Evolutionary conservation across 2,797 vertebrate genomes (phyloP), one percentile per base, ranked within the genome.

Genomic region (Cyclopterus lumpus): DNA sequence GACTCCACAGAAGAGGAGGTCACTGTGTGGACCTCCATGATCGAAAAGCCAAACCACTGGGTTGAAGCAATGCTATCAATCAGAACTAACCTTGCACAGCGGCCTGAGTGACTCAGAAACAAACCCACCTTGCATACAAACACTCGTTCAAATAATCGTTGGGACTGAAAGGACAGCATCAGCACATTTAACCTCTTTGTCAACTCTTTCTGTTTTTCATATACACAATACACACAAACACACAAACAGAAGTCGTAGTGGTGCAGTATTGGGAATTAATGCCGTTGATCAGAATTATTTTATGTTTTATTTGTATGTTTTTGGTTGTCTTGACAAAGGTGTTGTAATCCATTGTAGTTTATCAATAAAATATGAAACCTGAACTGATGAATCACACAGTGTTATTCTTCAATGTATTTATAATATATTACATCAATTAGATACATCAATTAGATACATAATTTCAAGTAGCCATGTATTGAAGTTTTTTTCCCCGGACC

Each of bases 1-100:
- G 97, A 99, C 87, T 99, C 98, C 9, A 97, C 96, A 0, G 92
- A 93, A 0, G 96, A 98, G 67, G 98, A 99, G 82, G 91, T 92
- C 3, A 74, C 71, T 0, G 92, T 96, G 26, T 99, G 97, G 98
- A 92, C 73, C 60, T 91, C 73, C 22, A 94, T 99, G 81, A 95
- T 99, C 9, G 90, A 91, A 78, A 93, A 91, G 72, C 96, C 97
- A 0, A 94, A 95, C 54, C 88, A 79, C 67, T 99, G 98, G 98
- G 94, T 97, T 44, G 96, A 99, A 20, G 86, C 94, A 0, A 80
- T 94, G 26, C 94, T 99, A 30, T 96, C 96, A 9, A 93, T 99
- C 73, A 88, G 98, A 86, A 96, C 97, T 71, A 94, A 97, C 90
- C 92, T 99, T 18, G 73, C 83, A 1, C 91, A 92, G 3, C 91